Conservation (phyloP, 2,888 invertebrate genomes). For the Amblyteles armatorius region DNA sequence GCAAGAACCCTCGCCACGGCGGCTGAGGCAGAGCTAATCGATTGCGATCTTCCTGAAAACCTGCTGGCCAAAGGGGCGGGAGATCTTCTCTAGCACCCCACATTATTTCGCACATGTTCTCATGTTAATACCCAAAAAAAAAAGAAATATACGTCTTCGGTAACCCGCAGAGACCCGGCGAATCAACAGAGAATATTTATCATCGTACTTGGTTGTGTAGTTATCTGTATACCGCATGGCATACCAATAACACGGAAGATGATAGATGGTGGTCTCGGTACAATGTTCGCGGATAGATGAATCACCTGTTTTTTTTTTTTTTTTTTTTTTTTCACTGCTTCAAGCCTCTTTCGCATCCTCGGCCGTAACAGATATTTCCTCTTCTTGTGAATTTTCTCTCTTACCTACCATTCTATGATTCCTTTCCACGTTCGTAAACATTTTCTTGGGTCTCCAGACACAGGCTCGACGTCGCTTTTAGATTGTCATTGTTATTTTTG, state of each 20-base stretch:
- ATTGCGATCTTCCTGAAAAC: slow-evolving; percentile 44
- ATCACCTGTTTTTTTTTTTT: slow-evolving; percentile 1
- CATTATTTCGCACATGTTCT: slow-evolving; percentile 7
- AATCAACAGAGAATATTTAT: slow-evolving; percentile 48
- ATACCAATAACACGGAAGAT: slow-evolving; percentile 60
- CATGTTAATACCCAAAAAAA: slow-evolving; percentile 46
- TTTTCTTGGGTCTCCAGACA: too few species aligned
- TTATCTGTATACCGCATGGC: slow-evolving; percentile 30
- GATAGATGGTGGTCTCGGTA: slow-evolving; percentile 49
- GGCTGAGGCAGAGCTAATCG: slow-evolving; percentile 38
- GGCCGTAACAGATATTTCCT: slow-evolving; percentile 21
- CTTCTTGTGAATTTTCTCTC: too few species aligned
- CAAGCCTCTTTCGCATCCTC: slow-evolving; percentile 42
- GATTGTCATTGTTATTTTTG: too few species aligned
- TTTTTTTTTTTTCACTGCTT: slow-evolving; percentile 9
- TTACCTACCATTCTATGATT: too few species aligned
- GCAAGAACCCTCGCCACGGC: slow-evolving; percentile 12
- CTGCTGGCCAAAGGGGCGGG: slow-evolving; percentile 23
- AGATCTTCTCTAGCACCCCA: slow-evolving; percentile 26
- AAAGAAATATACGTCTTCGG: neutral
- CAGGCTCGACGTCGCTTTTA: too few species aligned
- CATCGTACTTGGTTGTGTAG: slow-evolving; percentile 38
- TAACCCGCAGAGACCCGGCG: slow-evolving; percentile 37
- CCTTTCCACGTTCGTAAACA: too few species aligned
- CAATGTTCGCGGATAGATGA: slow-evolving; percentile 42